Evolutionary conservation across 2,888 invertebrate genomes (phyloP).

Genomic region (Meta bourneti): DNA sequence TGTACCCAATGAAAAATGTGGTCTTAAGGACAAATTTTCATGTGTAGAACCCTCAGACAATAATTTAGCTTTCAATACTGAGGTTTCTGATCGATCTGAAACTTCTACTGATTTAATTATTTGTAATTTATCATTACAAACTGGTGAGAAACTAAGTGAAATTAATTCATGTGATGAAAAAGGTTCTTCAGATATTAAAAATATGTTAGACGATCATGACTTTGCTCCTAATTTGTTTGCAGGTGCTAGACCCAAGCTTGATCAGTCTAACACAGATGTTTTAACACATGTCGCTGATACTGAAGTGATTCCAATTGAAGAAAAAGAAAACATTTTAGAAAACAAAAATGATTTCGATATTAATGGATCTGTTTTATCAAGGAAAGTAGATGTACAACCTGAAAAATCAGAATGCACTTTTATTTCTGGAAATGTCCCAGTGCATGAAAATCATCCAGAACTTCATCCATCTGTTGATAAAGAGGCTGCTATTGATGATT

Average conservation of each 20-base stretch:
- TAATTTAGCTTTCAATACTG: background rate
- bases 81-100: background rate
- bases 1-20: conserved; percentile 13
- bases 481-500: background rate
- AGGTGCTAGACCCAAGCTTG: conserved; percentile 44
- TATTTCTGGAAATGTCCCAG: background rate
- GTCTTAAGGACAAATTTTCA: conserved; percentile 3
- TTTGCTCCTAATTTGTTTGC: conserved; percentile 3
- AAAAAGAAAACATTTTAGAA: background rate
- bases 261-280: background rate
- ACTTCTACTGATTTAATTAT: background rate
- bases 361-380: background rate
- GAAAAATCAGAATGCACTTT: background rate
- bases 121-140: background rate
- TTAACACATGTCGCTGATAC: background rate
- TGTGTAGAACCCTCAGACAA: conserved; percentile 3
- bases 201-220: background rate
- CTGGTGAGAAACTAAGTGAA: background rate
- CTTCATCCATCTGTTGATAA: background rate
- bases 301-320: background rate
- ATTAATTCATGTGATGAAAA: background rate
- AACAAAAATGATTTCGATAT: background rate
- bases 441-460: background rate
- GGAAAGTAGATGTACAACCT: background rate
- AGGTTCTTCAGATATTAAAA: background rate